Evolutionary conservation across 2,888 invertebrate genomes (phyloP), one percentile per base, ranked within the genome.

Genomic region (Deilephila porcellus): DNA sequence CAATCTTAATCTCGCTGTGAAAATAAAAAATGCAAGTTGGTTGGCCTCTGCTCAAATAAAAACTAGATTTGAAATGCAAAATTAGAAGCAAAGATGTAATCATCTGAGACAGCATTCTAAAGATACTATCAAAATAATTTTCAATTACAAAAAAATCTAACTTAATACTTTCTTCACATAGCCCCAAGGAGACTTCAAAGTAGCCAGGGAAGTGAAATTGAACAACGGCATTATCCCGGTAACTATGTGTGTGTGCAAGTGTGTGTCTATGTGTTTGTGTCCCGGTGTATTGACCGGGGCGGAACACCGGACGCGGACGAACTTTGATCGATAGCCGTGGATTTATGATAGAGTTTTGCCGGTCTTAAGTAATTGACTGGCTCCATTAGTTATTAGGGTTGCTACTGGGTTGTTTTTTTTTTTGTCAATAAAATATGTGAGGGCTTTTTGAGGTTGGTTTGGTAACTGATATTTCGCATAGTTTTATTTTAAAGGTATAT

Each of bases 291-390:
- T 67, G 67, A 67, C 67, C 67, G 67, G 67, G 73, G 70, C 71
- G 60, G 71, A 70, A 19, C 56, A 34, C 67, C 71, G 74, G 71
- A 71, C 71, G 59, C 70, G 74, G 19, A 56, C 86, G 88, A 91
- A 91, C 91, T 92, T 93, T 94, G 93, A 93, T 93, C 91, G 93
- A 94, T 93, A 88, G 88, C 83, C 85, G 78, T 86, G 88, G 91
- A 91, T 92, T 91, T 93, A 93, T 93, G 93, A 92, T 91, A 89
- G 90, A 90, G 90, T 89, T 88, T 85, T 87, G 88, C 87, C 86
- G 89, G 89, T 90, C 92, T 93, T 92, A 94, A 93, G 93, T 94
- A 93, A 94, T 94, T 94, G 93, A 92, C 92, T 89, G 87, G 86
- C 85, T 90, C 93, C 91, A 94, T 94, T 93, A 93, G 90, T 85